These are phyloP conservation scores for Psilanteris sp. DNA, from an alignment of 1,140 invertebrate species.

Conservation along the genomic window DNA sequence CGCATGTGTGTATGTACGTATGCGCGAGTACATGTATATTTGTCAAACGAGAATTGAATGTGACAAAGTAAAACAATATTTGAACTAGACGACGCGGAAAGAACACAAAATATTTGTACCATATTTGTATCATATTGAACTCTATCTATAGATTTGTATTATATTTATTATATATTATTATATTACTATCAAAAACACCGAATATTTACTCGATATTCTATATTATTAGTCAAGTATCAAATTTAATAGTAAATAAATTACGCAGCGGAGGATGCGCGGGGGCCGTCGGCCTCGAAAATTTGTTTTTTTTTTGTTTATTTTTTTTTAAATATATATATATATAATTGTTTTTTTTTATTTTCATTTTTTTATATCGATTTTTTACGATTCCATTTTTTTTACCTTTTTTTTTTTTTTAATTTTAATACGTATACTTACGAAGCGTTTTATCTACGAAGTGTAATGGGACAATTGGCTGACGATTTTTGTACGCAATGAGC, in stretches of 20 bases:
- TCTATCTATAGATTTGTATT: conserved; percentile 80
- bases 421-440: conserved; percentile 64
- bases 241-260: conserved; percentile 77
- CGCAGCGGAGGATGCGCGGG: conserved; percentile 58
- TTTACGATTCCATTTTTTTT: too few relatives aligned
- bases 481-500: conserved; percentile 65
- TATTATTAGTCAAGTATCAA: conserved; percentile 79
- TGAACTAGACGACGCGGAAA: conserved; percentile 49
- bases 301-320: too few relatives aligned
- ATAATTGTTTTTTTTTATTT: too few relatives aligned
- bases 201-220: conserved; percentile 79
- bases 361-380: too few relatives aligned
- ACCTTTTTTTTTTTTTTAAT: conserved; percentile 64
- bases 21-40: conserved; percentile 49
- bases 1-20: conserved; percentile 45
- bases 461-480: conserved; percentile 62
- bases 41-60: conserved; percentile 64
- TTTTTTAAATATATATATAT: too few relatives aligned
- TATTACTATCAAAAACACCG: conserved; percentile 76
- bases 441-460: conserved; percentile 65
- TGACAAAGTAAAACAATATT: conserved; percentile 62
- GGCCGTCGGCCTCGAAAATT: too few relatives aligned
- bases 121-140: conserved; percentile 79
- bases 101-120: conserved; percentile 75
- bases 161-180: conserved; percentile 79